These are phyloP conservation scores for Epinephelus lanceolatus DNA, from an alignment of 2,113 vertebrate genomes.

Conservation along the genomic window DNA sequence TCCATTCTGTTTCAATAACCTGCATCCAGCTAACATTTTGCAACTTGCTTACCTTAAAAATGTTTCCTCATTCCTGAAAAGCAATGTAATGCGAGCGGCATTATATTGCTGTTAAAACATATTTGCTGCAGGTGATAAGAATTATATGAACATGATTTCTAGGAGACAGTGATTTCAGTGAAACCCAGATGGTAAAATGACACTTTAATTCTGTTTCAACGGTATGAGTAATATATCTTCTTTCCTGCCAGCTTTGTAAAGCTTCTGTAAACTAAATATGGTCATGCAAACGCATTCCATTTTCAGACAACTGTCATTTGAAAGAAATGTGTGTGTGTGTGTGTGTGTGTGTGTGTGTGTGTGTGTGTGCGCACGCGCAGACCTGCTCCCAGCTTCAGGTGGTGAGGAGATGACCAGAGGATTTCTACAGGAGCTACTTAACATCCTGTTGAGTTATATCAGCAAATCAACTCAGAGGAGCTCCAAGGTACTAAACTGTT, in stretches of 20 bases:
- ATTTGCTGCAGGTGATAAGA: background rate
- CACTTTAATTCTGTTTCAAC: no score
- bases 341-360: slow-evolving; percentile 27
- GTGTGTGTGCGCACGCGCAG: slow-evolving; percentile 35
- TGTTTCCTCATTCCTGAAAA: background rate
- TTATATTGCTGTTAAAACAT: background rate
- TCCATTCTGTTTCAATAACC: background rate
- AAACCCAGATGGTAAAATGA: no score
- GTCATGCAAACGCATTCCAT: background rate
- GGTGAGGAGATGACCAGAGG: slow-evolving; percentile 66
- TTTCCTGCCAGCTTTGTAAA: background rate
- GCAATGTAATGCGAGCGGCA: background rate
- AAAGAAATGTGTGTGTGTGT: background rate
- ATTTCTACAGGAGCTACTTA: slow-evolving; percentile 78
- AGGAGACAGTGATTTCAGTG: background rate
- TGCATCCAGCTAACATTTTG: background rate
- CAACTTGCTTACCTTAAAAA: background rate
- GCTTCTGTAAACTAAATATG: background rate
- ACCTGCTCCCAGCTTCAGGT: slow-evolving; percentile 77
- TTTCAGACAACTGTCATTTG: background rate
- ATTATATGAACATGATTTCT: background rate
- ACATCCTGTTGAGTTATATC: slow-evolving; percentile 80
- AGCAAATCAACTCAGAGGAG: slow-evolving; percentile 74
- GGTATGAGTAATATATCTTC: no score
- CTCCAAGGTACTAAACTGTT: slow-evolving; percentile 70